These are phyloP conservation scores for Narcine bancroftii DNA, from an alignment of 2,113 vertebrate species.

Conservation along the genomic window DNA sequence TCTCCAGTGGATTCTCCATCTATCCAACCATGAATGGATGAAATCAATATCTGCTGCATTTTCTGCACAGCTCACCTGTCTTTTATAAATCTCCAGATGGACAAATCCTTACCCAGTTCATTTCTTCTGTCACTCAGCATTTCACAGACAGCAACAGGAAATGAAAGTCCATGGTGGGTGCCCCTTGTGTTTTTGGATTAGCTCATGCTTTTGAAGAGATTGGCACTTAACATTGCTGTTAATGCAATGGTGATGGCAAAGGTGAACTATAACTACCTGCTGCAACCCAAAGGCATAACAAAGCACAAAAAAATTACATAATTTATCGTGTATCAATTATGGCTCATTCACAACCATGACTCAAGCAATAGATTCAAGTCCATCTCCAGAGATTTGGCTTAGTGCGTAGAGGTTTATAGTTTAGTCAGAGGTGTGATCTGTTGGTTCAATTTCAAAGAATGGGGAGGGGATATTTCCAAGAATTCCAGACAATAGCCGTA, in stretches of 20 bases:
- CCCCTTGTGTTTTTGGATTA: not conserved
- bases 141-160: not conserved
- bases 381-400: no score
- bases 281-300: not conserved
- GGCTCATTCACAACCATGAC: no score
- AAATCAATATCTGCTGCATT: not conserved
- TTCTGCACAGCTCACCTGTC: not conserved
- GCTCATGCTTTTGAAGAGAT: not conserved
- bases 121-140: not conserved
- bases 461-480: no score
- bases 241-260: not conserved
- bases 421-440: no score
- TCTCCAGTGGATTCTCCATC: not conserved
- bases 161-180: not conserved
- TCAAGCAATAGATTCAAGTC: no score
- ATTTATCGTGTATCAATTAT: no score
- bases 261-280: not conserved
- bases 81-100: not conserved
- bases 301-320: no score
- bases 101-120: not conserved
- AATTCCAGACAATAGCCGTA: no score
- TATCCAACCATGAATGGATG: not conserved
- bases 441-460: no score
- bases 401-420: no score
- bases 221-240: not conserved